Base-by-base conservation (phyloP, 64 coral and sea anemone species). In the Porites lutea region DNA sequence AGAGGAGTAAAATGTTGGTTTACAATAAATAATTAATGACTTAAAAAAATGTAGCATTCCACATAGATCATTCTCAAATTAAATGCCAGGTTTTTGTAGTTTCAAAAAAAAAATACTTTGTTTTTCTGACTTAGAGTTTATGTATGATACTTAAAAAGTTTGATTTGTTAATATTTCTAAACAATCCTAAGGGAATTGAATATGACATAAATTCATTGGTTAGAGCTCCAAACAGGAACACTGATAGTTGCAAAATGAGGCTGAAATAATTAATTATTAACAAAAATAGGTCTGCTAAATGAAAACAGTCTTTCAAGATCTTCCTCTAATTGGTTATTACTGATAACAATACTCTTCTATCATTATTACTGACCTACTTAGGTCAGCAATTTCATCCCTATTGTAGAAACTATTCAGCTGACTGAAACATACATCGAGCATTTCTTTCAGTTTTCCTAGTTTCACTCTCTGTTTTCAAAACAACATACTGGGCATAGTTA, bases 221-320 rank as follows among this genome's bases (percentile, higher is more conserved):
- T 65, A 82, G 58, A 82, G 37, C 65, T 82, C 4, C 60, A 66
- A 82, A 48, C 59, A 19, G 27, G 79, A 84, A 68, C 44, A 82
- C 48, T 48, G 61, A 50, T 13, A 21, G 51, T 69, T 53, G 15
- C 45, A 22, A n/a, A n/a, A 65, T 15, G 58, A 63, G 21, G 10
- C 20, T 1, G 48, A 84, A 68, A 68, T 63, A 13, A 84, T 84
- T 68, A 84, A 84, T 84, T 65, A 67, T 84, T 84, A 21, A 84
- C 69, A 52, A 8, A 53, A 67, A 84, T 50, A 19, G 61, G 49
- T 45, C 46, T 10, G 27, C 47, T 68, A 52, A 84, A 47, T 8
- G 9, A 68, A 69, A 68, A 49, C 61, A 68, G 45, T 18, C 19
- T 4, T 14, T 65, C 13, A 49, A 12, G 15, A 2, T 8, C 47